Evolutionary conservation across 2,113 vertebrate species (phyloP).

Genomic region (Bombycilla garrulus): DNA sequence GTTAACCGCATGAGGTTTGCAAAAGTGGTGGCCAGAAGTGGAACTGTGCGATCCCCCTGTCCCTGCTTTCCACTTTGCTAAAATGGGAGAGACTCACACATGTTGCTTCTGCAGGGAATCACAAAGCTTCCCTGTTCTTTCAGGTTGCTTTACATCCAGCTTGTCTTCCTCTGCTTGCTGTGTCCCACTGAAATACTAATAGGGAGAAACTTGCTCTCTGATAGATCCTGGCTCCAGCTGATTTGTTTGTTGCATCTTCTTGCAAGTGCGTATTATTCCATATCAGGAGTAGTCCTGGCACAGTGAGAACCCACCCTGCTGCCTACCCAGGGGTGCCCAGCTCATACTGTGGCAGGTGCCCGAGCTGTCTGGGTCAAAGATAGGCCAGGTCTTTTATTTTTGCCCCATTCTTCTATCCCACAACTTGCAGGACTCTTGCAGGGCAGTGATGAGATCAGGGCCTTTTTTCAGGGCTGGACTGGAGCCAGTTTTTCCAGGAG

Average conservation of each 20-base stretch:
- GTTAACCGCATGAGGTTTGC: not conserved
- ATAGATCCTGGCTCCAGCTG: not conserved
- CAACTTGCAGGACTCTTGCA: fast-evolving
- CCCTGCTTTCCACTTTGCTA: not conserved
- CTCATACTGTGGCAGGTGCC: not conserved
- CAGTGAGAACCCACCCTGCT: not conserved
- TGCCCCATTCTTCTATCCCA: fast-evolving
- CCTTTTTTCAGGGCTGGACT: not conserved
- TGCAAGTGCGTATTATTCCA: not conserved
- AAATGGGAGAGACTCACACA: not conserved
- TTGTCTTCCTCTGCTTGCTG: not conserved
- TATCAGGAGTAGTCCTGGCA: fast-evolving
- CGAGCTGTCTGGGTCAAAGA: not conserved
- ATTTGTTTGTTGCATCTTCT: not conserved
- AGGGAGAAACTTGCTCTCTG: not conserved
- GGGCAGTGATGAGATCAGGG: not conserved
- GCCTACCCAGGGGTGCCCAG: not conserved
- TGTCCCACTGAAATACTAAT: not conserved
- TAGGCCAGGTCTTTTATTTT: not conserved
- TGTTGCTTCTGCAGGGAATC: not conserved
- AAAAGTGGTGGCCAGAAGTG: not conserved
- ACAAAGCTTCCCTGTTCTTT: not conserved
- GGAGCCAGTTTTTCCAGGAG: not conserved
- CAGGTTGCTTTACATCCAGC: not conserved
- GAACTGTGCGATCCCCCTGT: not conserved